phyloP scores from a whole-genome alignment of 2,797 vertebrate genomes.

The Helarctos malayanus region DNA sequence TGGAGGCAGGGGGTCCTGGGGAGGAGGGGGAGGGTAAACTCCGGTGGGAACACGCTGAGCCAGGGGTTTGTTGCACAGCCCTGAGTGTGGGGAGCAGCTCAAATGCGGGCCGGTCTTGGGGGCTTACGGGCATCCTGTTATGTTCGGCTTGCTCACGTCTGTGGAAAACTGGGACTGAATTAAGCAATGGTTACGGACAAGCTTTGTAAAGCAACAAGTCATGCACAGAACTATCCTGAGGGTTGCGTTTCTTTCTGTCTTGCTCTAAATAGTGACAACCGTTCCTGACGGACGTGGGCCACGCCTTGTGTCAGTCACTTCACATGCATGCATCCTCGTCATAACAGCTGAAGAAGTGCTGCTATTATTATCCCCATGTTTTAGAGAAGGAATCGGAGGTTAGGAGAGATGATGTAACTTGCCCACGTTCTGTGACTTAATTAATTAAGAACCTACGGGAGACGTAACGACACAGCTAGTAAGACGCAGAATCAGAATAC shows the following conservation, averaged over 20 bases:
- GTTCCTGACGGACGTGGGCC: background rate
- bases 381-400: background rate
- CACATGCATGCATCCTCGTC: accelerated
- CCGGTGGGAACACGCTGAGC: background rate
- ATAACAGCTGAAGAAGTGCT: background rate
- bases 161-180: background rate
- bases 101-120: background rate
- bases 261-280: background rate
- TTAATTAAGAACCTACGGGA: background rate
- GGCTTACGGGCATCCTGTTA: too few relatives aligned
- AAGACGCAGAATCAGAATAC: background rate
- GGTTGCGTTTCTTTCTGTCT: background rate
- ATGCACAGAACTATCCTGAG: too few relatives aligned
- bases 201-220: background rate
- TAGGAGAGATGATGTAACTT: background rate
- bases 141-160: background rate
- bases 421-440: background rate
- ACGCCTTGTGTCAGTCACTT: background rate
- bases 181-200: background rate
- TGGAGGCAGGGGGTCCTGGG: background rate
- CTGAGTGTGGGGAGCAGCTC: too few relatives aligned
- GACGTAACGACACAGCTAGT: background rate
- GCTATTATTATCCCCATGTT: background rate
- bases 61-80: background rate
- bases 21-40: too few relatives aligned